These are phyloP conservation scores for Troglohyphantes excavatus DNA, from an alignment of 2,888 invertebrate genomes.

Conservation along the genomic window DNA sequence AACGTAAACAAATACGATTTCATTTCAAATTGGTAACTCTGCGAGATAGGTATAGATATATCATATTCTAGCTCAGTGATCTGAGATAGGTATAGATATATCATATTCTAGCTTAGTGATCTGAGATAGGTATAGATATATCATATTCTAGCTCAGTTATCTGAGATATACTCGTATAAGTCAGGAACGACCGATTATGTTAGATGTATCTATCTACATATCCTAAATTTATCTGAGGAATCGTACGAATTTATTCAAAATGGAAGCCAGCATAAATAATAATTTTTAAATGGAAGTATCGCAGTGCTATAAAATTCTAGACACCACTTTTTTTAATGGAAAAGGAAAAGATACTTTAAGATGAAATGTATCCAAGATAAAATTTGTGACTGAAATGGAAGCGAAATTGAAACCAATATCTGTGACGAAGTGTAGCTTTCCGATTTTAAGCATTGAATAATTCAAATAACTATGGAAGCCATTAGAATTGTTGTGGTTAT, in stretches of 20 bases:
- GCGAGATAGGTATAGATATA: too few species aligned
- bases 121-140: too few species aligned
- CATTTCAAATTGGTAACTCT: too few species aligned
- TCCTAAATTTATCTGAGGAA: slow-evolving; percentile 1
- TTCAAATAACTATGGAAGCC: not conserved
- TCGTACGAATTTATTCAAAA: not conserved
- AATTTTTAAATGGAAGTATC: not conserved
- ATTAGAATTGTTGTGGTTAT: not conserved
- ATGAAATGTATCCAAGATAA: not conserved
- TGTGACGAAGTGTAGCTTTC: not conserved
- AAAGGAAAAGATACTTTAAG: not conserved
- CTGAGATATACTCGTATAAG: too few species aligned
- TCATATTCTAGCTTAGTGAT: too few species aligned
- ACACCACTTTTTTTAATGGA: not conserved
- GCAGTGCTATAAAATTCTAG: not conserved
- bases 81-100: too few species aligned
- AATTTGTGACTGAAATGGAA: not conserved
- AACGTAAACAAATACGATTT: too few species aligned
- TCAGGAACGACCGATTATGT: not conserved
- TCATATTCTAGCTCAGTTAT: too few species aligned
- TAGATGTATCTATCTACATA: not conserved
- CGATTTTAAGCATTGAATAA: not conserved
- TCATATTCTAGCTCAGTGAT: too few species aligned
- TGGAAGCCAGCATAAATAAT: slow-evolving; percentile 27
- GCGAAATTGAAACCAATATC: not conserved